phyloP scores from a whole-genome alignment of 2,888 invertebrate species.

The Alcis repandata region DNA sequence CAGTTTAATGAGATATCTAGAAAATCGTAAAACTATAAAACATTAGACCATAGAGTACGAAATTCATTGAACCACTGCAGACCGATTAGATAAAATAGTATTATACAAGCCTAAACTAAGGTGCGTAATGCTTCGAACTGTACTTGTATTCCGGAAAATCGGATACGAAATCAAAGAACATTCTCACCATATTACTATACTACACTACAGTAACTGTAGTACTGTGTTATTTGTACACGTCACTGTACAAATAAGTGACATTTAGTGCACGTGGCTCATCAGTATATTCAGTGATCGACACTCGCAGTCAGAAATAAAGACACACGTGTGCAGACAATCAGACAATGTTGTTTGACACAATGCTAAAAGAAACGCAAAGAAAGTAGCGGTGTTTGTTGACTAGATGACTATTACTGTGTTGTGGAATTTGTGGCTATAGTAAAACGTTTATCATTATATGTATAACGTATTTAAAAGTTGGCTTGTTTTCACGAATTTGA shows the following conservation, averaged over 20 bases:
- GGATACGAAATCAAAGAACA: neutral
- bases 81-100: too few relatives aligned
- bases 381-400: neutral
- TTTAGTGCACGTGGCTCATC: constrained; percentile 46
- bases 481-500: too few relatives aligned
- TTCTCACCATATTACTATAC: too few relatives aligned
- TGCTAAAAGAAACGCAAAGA: constrained; percentile 18
- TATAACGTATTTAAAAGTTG: too few relatives aligned
- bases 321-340: constrained; percentile 45
- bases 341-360: constrained; percentile 20
- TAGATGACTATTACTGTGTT: neutral
- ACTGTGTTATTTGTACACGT: neutral
- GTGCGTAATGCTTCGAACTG: too few relatives aligned
- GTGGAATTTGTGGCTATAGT: neutral
- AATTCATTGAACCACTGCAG: too few relatives aligned
- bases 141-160: neutral
- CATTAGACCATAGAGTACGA: too few relatives aligned
- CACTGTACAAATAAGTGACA: constrained; percentile 39
- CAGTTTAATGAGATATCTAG: too few relatives aligned
- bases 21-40: too few relatives aligned
- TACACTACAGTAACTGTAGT: too few relatives aligned
- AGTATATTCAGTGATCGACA: constrained; percentile 39
- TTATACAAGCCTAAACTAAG: too few relatives aligned
- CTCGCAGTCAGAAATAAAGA: constrained; percentile 49
- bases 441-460: neutral